These are phyloP conservation scores for Tetanocera ferruginea DNA, from an alignment of 2,888 invertebrate genomes.

Conservation along the genomic window DNA sequence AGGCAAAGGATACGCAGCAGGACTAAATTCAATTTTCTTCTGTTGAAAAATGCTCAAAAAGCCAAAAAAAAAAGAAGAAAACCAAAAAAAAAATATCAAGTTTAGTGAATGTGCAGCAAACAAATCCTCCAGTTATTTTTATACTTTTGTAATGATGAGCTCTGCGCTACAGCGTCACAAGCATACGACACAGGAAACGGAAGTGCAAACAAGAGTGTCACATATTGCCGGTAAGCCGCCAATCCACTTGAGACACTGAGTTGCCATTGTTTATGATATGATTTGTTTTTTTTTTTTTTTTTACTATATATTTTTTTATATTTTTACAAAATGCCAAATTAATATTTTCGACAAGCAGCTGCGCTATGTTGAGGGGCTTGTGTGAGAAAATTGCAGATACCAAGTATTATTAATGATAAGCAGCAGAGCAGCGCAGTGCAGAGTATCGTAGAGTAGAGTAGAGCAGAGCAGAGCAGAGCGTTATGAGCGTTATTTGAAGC, in stretches of 20 bases:
- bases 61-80: not conserved
- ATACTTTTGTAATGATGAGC: slow-evolving; percentile 14
- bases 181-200: slow-evolving; percentile 2
- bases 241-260: not conserved
- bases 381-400: slow-evolving; percentile 1
- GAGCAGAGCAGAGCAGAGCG: not conserved
- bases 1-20: slow-evolving; percentile 22
- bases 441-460: not conserved
- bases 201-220: slow-evolving; percentile 21
- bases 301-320: too few relatives aligned
- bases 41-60: slow-evolving; percentile 3
- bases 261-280: not conserved
- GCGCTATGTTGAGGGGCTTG: not conserved
- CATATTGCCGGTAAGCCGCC: slow-evolving; percentile 1
- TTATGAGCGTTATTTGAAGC: not conserved
- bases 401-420: not conserved
- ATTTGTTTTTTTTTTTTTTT: not conserved
- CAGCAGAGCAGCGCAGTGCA: too few relatives aligned
- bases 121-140: not conserved
- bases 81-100: not conserved
- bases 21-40: slow-evolving; percentile 32
- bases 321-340: slow-evolving; percentile 7
- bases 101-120: slow-evolving; percentile 7
- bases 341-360: slow-evolving; percentile 27
- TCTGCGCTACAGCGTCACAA: not conserved